These are phyloP conservation scores for Sceliomorpha sp. DNA, from an alignment of 2,888 invertebrate genomes.

Conservation along the genomic window DNA sequence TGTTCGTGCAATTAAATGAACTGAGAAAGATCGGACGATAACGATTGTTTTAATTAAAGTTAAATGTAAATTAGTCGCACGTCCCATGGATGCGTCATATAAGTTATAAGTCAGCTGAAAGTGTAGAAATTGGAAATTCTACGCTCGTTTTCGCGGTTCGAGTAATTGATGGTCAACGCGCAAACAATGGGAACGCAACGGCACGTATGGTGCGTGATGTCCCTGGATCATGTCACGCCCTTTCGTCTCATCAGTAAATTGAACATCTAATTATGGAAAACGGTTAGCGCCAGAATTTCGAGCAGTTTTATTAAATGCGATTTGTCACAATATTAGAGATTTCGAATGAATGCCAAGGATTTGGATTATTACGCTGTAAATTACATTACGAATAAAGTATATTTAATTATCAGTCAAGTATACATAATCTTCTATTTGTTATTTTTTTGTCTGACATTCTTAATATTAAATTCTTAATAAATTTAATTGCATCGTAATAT, in stretches of 20 bases:
- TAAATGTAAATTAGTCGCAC: slow-evolving; percentile 19
- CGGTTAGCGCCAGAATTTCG: slow-evolving; percentile 9
- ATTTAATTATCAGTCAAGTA: too few relatives aligned
- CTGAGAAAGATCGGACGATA: too few relatives aligned
- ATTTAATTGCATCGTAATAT: too few relatives aligned
- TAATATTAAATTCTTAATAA: too few relatives aligned
- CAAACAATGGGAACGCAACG: slow-evolving; percentile 33
- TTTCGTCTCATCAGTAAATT: slow-evolving; percentile 36
- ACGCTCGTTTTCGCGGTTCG: slow-evolving; percentile 39
- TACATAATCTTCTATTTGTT: too few relatives aligned
- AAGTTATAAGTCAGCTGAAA: slow-evolving; percentile 36
- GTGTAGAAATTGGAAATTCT: slow-evolving; percentile 44
- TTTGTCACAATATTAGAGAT: too few relatives aligned
- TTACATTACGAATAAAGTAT: too few relatives aligned
- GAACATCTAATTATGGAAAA: slow-evolving; percentile 30
- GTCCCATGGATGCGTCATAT: slow-evolving; percentile 20
- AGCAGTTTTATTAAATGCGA: background rate
- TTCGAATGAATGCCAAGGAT: too few relatives aligned
- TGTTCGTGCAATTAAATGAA: too few relatives aligned
- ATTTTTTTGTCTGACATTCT: too few relatives aligned
- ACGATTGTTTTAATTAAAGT: slow-evolving; percentile 28
- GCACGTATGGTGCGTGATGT: slow-evolving; percentile 35
- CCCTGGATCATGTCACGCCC: slow-evolving; percentile 32
- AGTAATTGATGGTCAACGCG: slow-evolving; percentile 55
- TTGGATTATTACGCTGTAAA: too few relatives aligned